A percentile compares a stretch with the other conserved stretches of the same genome.
Evolutionary conservation across 2,888 invertebrate species (phyloP).

Genomic region (Lymantria dispar): DNA sequence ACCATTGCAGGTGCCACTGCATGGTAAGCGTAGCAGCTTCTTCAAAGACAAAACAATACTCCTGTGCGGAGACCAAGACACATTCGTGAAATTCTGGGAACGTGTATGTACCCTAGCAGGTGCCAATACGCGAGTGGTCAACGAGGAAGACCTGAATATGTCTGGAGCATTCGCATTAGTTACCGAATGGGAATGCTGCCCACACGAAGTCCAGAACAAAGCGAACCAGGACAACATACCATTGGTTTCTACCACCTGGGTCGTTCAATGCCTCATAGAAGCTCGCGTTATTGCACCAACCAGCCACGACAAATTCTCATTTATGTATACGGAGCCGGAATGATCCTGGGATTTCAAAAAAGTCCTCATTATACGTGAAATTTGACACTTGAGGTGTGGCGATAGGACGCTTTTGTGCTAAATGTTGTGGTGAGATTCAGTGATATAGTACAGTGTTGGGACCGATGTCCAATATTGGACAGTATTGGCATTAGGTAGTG

Average conservation of each 20-base stretch:
- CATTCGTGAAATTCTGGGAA: slow-evolving; percentile 84
- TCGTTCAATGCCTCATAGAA: slow-evolving; percentile 86
- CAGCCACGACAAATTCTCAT: slow-evolving; percentile 77
- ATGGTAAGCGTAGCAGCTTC: slow-evolving; percentile 61
- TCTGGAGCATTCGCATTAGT: slow-evolving; percentile 78
- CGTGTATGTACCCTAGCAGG: slow-evolving; percentile 83
- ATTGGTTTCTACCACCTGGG: slow-evolving; percentile 86
- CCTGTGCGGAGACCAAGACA: slow-evolving; percentile 75
- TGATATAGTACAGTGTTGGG: neutral
- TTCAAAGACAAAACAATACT: slow-evolving; percentile 76
- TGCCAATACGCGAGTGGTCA: slow-evolving; percentile 70
- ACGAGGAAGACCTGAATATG: slow-evolving; percentile 73
- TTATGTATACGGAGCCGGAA: slow-evolving; percentile 79
- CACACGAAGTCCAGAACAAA: slow-evolving; percentile 76
- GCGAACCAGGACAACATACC: slow-evolving; percentile 84
- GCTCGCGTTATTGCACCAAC: slow-evolving; percentile 76
- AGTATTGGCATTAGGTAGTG: neutral
- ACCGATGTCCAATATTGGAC: neutral
- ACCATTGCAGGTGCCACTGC: slow-evolving; percentile 49
- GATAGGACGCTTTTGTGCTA: slow-evolving; percentile 33
- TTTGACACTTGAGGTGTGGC: slow-evolving; percentile 63
- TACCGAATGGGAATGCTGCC: slow-evolving; percentile 83
- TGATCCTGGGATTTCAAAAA: slow-evolving; percentile 78
- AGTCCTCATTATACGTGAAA: slow-evolving; percentile 76
- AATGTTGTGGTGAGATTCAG: slow-evolving; percentile 4